Evolutionary conservation across 2,797 vertebrate genomes (phyloP).

Genomic region (Potorous gilbertii): DNA sequence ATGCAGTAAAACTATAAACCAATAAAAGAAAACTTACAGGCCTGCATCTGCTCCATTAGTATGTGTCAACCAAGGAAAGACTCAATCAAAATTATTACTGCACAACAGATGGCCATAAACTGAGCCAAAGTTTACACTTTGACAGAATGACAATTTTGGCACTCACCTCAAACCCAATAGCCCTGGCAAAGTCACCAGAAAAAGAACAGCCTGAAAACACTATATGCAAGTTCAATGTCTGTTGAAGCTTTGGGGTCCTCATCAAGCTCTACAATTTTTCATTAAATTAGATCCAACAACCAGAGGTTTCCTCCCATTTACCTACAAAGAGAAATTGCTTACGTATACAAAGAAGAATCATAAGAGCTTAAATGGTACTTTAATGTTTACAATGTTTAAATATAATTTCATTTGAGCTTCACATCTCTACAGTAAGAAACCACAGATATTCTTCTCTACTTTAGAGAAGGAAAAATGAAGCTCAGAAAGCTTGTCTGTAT

Average conservation of each 20-base stretch:
- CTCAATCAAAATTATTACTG: constrained; percentile 77
- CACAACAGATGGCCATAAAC: constrained; percentile 75
- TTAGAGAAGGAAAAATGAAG: not conserved
- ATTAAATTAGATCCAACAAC: not conserved
- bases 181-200: constrained; percentile 75
- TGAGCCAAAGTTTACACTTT: constrained; percentile 72
- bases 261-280: constrained; percentile 29
- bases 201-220: constrained; percentile 72
- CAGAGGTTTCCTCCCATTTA: not conserved
- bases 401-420: not conserved
- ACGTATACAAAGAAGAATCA: not conserved
- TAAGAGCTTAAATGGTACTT: not conserved
- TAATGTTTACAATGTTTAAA: not conserved
- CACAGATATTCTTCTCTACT: not conserved
- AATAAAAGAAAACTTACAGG: constrained; percentile 75
- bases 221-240: constrained; percentile 65
- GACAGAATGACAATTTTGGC: constrained; percentile 73
- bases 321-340: not conserved
- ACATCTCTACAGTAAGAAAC: not conserved
- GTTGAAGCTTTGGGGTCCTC: constrained; percentile 23
- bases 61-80: constrained; percentile 67
- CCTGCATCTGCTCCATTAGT: constrained; percentile 73
- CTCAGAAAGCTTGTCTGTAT: not conserved
- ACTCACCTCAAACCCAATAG: constrained; percentile 73
- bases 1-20: constrained; percentile 67